phyloP scores from a whole-genome alignment of 2,113 vertebrate species.

The Thoracochromis brauschi region DNA sequence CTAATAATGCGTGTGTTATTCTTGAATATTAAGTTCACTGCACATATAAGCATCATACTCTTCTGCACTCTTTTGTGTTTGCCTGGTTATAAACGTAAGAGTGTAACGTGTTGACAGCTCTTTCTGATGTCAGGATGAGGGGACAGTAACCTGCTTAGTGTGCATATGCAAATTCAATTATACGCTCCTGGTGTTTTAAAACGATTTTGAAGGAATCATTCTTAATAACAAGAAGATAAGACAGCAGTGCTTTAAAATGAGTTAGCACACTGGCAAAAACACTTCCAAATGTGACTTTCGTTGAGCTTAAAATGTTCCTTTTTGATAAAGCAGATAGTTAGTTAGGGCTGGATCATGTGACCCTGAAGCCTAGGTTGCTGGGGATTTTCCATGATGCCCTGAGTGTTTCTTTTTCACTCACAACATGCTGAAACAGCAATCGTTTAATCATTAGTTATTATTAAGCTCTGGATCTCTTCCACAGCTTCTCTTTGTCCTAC shows the following conservation, averaged over 20 bases:
- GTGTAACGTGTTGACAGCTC: neutral
- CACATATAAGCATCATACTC: neutral
- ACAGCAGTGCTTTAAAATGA: neutral
- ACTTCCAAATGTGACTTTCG: neutral
- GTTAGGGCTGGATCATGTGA: neutral
- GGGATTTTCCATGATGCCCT: neutral
- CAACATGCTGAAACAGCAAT: neutral
- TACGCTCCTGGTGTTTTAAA: neutral
- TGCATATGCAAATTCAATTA: neutral
- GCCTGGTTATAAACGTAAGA: neutral
- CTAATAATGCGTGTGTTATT: rapidly evolving
- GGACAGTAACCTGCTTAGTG: neutral
- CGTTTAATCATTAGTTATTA: neutral
- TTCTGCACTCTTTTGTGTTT: neutral
- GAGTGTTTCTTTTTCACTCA: neutral
- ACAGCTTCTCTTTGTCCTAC: neutral
- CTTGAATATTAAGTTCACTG: neutral
- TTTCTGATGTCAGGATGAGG: neutral
- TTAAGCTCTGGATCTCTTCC: neutral
- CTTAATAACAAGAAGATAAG: neutral
- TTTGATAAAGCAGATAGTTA: neutral
- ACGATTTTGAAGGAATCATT: neutral
- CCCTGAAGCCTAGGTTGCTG: neutral
- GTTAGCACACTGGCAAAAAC: neutral
- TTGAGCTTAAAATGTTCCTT: neutral